These are phyloP conservation scores for Aspidiotus destructor DNA, from an alignment of 2,888 invertebrate species.

Conservation along the genomic window DNA sequence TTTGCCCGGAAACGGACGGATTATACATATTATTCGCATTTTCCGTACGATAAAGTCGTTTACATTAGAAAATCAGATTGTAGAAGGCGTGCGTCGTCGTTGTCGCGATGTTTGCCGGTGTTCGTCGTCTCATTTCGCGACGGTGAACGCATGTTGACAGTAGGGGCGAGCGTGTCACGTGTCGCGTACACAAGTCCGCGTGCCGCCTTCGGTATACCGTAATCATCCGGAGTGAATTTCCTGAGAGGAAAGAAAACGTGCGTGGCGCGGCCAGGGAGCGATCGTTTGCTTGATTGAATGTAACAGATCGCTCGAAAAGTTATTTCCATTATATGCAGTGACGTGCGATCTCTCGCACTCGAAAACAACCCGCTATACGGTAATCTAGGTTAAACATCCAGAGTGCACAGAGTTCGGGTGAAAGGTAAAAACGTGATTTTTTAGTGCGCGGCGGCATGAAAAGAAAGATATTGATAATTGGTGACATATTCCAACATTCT, in stretches of 20 bases:
- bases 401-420: too few species aligned
- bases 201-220: slow-evolving; percentile 13
- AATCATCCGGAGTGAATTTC: slow-evolving; percentile 11
- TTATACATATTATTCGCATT: slow-evolving; percentile 14
- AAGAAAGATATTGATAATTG: too few species aligned
- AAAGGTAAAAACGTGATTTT: too few species aligned
- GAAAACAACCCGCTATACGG: too few species aligned
- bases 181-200: slow-evolving; percentile 32
- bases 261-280: too few species aligned
- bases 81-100: slow-evolving; percentile 19
- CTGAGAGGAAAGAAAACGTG: background rate
- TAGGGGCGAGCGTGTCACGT: slow-evolving; percentile 19
- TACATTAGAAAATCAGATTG: slow-evolving; percentile 33
- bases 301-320: background rate
- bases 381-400: too few species aligned
- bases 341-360: too few species aligned
- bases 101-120: too few species aligned
- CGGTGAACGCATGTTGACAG: slow-evolving; percentile 28
- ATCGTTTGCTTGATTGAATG: background rate
- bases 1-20: slow-evolving; percentile 23
- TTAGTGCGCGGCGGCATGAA: too few species aligned
- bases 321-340: too few species aligned
- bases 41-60: slow-evolving; percentile 31
- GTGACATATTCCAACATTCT: too few species aligned
- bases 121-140: slow-evolving; percentile 31